Percentiles rank a stretch among this genome's conserved stretches.
Conservation (phyloP, 2,797 vertebrate genomes). For the Rhinichthys osculus region DNA sequence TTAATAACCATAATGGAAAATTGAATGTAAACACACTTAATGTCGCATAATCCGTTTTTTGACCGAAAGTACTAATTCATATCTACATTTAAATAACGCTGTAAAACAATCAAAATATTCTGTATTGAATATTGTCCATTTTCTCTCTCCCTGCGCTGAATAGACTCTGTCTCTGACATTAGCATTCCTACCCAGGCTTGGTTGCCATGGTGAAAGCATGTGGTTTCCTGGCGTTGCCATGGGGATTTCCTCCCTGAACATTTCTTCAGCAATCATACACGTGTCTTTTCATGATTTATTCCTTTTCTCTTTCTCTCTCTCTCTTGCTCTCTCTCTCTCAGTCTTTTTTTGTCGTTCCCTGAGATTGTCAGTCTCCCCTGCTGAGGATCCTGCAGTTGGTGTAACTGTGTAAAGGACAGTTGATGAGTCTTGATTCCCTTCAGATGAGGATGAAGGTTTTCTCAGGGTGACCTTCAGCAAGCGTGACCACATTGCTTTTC, state of each 20-base stretch:
- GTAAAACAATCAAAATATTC: background rate
- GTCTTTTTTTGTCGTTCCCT: background rate
- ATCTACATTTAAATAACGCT: background rate
- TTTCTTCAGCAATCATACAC: constrained; percentile 42
- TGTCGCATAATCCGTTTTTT: background rate
- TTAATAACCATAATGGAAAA: background rate
- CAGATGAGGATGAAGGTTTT: constrained; percentile 21
- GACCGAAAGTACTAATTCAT: too few species aligned
- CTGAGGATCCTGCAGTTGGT: background rate
- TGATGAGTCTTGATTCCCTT: constrained; percentile 34
- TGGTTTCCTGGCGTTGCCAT: constrained; percentile 57
- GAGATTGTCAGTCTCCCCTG: background rate
- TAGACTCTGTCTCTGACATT: constrained; percentile 39
- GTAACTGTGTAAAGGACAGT: constrained; percentile 12
- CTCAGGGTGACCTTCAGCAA: constrained; percentile 41
- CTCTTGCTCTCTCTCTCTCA: too few species aligned
- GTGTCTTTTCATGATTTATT: constrained; percentile 38
- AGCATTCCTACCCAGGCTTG: constrained; percentile 43
- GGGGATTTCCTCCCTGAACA: constrained; percentile 52
- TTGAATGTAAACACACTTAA: background rate
- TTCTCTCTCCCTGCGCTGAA: constrained; percentile 12
- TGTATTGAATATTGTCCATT: background rate
- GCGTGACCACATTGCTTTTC: constrained; percentile 23
- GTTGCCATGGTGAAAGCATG: constrained; percentile 59
- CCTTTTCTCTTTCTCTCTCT: constrained; percentile 4